Percentiles rank a stretch among this genome's conserved stretches.
Conservation (phyloP, 1,140 invertebrate genomes). For the Ceratosolen fusciceps region DNA sequence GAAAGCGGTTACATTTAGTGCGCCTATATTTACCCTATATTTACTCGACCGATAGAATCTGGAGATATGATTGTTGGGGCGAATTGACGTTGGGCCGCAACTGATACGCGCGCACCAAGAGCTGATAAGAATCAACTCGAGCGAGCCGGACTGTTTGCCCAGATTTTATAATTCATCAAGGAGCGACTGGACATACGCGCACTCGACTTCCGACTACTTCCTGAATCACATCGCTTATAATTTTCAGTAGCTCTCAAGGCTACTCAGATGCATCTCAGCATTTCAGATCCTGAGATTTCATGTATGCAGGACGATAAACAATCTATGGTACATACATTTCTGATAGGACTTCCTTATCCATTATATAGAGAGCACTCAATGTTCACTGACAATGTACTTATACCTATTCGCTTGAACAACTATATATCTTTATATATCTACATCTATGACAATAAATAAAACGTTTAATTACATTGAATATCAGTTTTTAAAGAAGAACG, state of each 20-base stretch:
- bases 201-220: conserved; percentile 12
- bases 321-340: not conserved
- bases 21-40: conserved; percentile 16
- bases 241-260: not conserved
- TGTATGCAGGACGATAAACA: conserved; percentile 13
- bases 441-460: no score
- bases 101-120: not conserved
- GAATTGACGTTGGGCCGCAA: not conserved
- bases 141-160: not conserved
- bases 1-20: not conserved
- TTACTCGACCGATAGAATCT: conserved; percentile 43
- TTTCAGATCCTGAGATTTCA: conserved; percentile 32
- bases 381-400: not conserved
- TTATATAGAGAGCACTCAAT: not conserved
- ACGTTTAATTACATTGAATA: no score
- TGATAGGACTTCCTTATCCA: not conserved
- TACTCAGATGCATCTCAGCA: not conserved
- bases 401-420: not conserved
- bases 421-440: no score
- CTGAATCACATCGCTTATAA: not conserved
- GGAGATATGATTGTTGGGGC: conserved; percentile 35
- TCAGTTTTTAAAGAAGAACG: no score
- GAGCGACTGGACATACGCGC: not conserved
- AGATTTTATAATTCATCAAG: conserved; percentile 35
- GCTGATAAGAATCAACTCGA: conserved; percentile 31